A percentile compares a stretch with the other conserved stretches of the same genome.
phyloP scores from a whole-genome alignment of 2,888 invertebrate species.

The Agrotis puta region DNA sequence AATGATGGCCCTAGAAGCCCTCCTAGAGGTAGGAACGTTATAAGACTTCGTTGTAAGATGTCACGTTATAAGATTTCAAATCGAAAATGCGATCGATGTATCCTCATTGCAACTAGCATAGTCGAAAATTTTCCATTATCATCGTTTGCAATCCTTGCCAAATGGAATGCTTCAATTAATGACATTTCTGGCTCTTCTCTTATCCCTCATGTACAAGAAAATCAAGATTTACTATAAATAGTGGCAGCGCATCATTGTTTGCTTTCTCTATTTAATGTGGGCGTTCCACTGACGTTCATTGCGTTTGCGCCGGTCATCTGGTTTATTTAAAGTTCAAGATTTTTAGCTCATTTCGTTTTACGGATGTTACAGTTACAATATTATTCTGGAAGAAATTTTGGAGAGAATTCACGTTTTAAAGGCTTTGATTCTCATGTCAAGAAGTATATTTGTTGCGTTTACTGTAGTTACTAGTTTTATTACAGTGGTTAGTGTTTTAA shows the following conservation, averaged over 20 bases:
- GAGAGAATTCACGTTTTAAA: slow-evolving; percentile 24
- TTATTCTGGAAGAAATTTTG: slow-evolving; percentile 31
- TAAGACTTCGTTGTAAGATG: no score
- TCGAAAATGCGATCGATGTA: no score
- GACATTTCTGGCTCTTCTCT: slow-evolving; percentile 17
- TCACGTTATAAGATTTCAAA: no score
- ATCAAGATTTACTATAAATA: slow-evolving; percentile 57
- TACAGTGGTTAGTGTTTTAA: slow-evolving; percentile 39
- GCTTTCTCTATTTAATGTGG: slow-evolving; percentile 69
- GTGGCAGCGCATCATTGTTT: slow-evolving; percentile 69
- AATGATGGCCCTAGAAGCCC: background rate
- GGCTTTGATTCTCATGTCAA: slow-evolving; percentile 6
- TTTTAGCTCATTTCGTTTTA: slow-evolving; percentile 60
- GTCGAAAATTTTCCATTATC: background rate
- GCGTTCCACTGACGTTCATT: slow-evolving; percentile 70
- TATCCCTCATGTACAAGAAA: slow-evolving; percentile 31
- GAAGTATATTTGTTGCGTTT: background rate
- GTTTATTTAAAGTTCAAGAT: slow-evolving; percentile 69
- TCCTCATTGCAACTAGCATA: background rate
- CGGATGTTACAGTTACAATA: slow-evolving; percentile 43
- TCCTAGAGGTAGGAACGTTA: background rate
- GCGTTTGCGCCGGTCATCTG: slow-evolving; percentile 69
- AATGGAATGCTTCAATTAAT: slow-evolving; percentile 28
- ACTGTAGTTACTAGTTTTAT: slow-evolving; percentile 39
- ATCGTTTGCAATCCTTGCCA: background rate